Evolutionary conservation across 2,113 vertebrate genomes (phyloP).

Genomic region (Forbesichthys agassizii): DNA sequence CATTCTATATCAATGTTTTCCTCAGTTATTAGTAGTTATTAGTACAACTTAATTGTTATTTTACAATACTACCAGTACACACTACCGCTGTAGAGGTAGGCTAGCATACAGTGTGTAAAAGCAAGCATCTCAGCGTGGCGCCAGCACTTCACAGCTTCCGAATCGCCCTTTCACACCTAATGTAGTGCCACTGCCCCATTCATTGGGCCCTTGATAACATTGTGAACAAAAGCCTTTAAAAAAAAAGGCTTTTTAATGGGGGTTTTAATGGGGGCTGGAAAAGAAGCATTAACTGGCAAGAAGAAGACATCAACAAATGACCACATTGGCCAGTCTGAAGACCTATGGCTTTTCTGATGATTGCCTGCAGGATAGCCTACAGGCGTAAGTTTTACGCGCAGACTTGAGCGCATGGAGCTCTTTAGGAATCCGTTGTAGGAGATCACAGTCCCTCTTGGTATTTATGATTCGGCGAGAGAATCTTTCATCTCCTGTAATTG

Average conservation of each 20-base stretch:
- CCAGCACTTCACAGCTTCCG: conserved; percentile 46
- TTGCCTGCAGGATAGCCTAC: background rate
- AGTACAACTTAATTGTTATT: too few species aligned
- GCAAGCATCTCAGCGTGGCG: conserved; percentile 39
- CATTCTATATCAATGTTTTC: too few species aligned
- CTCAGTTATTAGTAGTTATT: too few species aligned
- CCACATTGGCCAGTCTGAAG: background rate
- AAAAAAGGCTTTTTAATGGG: conserved; percentile 39
- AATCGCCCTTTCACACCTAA: conserved; percentile 54
- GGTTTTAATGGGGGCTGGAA: conserved; percentile 11
- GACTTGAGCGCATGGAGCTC: conserved; percentile 29
- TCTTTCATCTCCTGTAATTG: background rate
- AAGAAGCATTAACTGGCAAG: background rate
- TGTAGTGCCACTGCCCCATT: conserved; percentile 18
- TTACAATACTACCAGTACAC: too few species aligned
- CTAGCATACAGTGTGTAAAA: background rate
- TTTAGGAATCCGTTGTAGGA: background rate
- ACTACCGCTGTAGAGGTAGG: too few species aligned
- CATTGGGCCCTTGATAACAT: conserved; percentile 39
- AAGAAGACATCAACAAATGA: background rate
- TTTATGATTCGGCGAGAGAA: background rate
- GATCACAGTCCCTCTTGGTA: background rate
- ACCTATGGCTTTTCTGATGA: background rate
- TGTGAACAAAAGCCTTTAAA: conserved; percentile 35
- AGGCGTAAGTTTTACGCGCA: conserved; percentile 14